Conservation (phyloP, 2,113 vertebrate species). For the Chaetodon trifascialis region DNA sequence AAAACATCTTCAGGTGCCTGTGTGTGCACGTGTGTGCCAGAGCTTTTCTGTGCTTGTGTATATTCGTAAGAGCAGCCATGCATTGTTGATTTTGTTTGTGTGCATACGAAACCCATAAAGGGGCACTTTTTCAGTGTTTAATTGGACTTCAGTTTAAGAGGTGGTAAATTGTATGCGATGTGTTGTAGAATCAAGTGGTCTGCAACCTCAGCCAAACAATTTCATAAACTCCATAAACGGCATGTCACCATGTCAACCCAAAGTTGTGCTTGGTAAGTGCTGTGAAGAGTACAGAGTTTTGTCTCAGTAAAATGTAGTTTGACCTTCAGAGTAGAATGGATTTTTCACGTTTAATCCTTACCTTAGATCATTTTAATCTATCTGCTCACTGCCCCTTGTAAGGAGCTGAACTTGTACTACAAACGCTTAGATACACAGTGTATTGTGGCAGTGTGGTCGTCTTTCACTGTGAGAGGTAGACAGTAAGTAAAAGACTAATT, state of each 20-base stretch:
- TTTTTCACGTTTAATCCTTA: slow-evolving; percentile 10
- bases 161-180: slow-evolving; percentile 17
- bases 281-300: not conserved
- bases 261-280: slow-evolving; percentile 9
- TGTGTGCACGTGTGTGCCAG: not conserved
- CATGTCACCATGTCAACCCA: slow-evolving; percentile 14
- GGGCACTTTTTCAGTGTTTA: slow-evolving; percentile 18
- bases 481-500: not conserved
- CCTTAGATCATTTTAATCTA: slow-evolving; percentile 1
- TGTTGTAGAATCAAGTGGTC: slow-evolving; percentile 28
- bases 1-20: slow-evolving; percentile 6
- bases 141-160: slow-evolving; percentile 40
- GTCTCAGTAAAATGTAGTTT: not conserved
- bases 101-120: slow-evolving; percentile 25
- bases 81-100: slow-evolving; percentile 19
- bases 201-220: slow-evolving; percentile 33
- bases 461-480: not conserved
- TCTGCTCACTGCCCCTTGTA: not conserved
- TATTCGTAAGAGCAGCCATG: slow-evolving; percentile 9
- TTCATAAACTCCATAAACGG: slow-evolving; percentile 17
- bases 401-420: not conserved
- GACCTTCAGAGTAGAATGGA: slow-evolving; percentile 9
- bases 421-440: not conserved
- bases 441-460: not conserved
- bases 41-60: slow-evolving; percentile 5